Evolutionary conservation across 2,113 vertebrate genomes (phyloP).

Genomic region (Chauna torquata): DNA sequence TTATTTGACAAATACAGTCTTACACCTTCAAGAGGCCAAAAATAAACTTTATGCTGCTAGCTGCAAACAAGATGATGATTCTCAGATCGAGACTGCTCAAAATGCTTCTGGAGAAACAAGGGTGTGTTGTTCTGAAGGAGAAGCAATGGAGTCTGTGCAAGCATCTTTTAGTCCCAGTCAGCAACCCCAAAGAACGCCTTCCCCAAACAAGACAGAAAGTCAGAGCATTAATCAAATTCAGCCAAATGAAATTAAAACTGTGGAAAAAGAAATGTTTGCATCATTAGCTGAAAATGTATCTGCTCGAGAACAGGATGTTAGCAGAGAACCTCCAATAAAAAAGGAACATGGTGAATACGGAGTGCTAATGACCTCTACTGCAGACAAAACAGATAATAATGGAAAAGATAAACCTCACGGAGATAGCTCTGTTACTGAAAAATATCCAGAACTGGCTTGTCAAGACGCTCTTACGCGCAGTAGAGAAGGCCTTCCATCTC

Average conservation of each 20-base stretch:
- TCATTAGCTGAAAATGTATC: background rate
- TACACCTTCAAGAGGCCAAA: slow-evolving; percentile 60
- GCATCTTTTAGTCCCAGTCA: background rate
- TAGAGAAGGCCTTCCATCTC: background rate
- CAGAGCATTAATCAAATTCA: slow-evolving; percentile 13
- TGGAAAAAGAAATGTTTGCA: background rate
- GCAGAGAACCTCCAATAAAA: background rate
- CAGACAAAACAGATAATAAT: background rate
- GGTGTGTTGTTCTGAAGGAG: background rate
- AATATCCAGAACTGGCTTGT: slow-evolving; percentile 9
- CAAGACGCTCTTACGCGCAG: background rate
- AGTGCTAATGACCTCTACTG: background rate
- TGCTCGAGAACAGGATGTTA: background rate
- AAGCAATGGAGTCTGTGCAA: slow-evolving; percentile 3
- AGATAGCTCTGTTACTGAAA: background rate
- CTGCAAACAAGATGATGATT: background rate
- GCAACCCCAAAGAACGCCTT: background rate
- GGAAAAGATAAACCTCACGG: background rate
- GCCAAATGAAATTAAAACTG: background rate
- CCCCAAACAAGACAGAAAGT: background rate
- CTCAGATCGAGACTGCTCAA: slow-evolving; percentile 6
- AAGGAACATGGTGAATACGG: slow-evolving; percentile 18
- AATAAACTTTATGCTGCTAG: slow-evolving; percentile 34
- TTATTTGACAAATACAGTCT: slow-evolving; percentile 48
- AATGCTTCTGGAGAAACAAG: slow-evolving; percentile 5